A percentile compares a stretch with the other conserved stretches of the same genome.
Conservation (phyloP, 2,888 invertebrate species). For the Crematogaster levior region DNA sequence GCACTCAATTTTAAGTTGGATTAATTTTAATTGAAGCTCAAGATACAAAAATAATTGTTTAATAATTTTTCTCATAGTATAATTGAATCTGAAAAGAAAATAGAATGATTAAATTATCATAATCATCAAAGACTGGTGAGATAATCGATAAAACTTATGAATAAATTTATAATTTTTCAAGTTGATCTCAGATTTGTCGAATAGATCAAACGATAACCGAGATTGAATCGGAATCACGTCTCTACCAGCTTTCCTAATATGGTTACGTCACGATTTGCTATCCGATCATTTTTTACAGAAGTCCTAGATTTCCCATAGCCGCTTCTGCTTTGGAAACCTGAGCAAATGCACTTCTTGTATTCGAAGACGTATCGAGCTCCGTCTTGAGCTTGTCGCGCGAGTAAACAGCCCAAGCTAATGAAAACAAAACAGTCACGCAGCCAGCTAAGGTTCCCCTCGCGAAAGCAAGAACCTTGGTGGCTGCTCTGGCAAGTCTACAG, state of each 20-base stretch:
- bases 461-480: conserved; percentile 51
- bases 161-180: conserved; percentile 84
- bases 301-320: conserved; percentile 9
- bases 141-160: conserved; percentile 81
- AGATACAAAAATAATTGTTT: not conserved
- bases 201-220: conserved; percentile 73
- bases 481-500: conserved; percentile 38
- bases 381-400: conserved; percentile 71
- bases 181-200: conserved; percentile 75
- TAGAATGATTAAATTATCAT: conserved; percentile 74
- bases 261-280: conserved; percentile 21
- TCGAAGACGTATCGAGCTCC: conserved; percentile 62
- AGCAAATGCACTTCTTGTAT: conserved; percentile 39
- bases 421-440: conserved; percentile 73
- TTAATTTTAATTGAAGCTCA: not conserved
- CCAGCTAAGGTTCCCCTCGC: conserved; percentile 21
- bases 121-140: conserved; percentile 66
- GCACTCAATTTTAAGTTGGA: not conserved
- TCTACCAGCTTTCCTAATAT: conserved; percentile 53
- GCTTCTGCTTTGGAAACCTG: conserved; percentile 42
- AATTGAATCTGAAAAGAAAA: conserved; percentile 9
- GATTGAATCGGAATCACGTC: conserved; percentile 64
- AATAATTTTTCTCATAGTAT: conserved; percentile 6
- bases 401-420: conserved; percentile 75
- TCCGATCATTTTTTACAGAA: conserved; percentile 60